Percentiles rank a stretch among this genome's conserved stretches.
phyloP scores from a whole-genome alignment of 1,140 invertebrate species.

The Eulimnadia texana region DNA sequence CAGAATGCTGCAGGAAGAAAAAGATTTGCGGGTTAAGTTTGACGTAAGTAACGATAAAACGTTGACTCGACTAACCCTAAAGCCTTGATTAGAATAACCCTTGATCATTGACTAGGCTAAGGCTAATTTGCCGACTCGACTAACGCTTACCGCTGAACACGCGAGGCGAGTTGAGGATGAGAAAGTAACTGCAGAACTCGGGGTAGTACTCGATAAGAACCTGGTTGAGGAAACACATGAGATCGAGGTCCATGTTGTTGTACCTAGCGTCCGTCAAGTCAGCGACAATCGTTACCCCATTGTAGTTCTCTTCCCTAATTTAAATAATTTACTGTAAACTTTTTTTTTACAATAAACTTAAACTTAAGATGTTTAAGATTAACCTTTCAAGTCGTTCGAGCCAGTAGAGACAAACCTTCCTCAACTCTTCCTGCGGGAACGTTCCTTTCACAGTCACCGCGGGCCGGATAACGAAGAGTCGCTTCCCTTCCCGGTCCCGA shows the following conservation, averaged over 20 bases:
- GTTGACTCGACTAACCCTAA: too few species aligned
- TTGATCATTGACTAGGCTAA: too few species aligned
- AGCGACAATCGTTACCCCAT: neutral
- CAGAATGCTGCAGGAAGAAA: neutral
- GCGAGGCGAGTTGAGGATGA: neutral
- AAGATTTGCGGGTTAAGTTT: too few species aligned
- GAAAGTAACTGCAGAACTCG: neutral
- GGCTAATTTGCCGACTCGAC: too few species aligned
- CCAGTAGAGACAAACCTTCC: neutral
- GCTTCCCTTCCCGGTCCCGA: neutral
- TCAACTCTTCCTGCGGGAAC: neutral
- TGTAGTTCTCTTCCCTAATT: neutral
- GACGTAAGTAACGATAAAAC: too few species aligned
- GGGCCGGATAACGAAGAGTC: neutral
- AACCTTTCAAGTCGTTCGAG: neutral
- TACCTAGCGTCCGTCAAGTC: neutral
- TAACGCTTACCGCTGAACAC: neutral
- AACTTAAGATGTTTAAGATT: too few species aligned
- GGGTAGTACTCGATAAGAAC: neutral
- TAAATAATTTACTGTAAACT: too few species aligned
- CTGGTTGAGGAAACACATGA: neutral
- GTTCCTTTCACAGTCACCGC: neutral
- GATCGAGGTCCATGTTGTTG: neutral
- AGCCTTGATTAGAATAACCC: too few species aligned
- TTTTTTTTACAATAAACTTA: too few species aligned